Conservation (phyloP, 2,888 invertebrate genomes). For the Azorinus chamasolen region DNA sequence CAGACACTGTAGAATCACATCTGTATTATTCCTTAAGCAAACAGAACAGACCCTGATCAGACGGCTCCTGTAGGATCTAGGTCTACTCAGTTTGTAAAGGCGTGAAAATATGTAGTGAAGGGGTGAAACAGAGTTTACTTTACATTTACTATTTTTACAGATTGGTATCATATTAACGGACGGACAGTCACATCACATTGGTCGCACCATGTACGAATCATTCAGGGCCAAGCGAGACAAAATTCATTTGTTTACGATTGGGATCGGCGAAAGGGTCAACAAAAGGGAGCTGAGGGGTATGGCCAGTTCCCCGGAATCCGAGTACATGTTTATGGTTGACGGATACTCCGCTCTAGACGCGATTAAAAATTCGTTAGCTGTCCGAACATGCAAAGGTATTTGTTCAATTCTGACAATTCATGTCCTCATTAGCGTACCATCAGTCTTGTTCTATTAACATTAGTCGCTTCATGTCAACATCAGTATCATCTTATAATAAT, state of each 20-base stretch:
- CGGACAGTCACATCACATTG: constrained; percentile 73
- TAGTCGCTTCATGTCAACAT: no score
- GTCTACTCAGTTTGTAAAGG: no score
- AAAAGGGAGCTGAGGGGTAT: constrained; percentile 74
- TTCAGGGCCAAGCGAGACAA: constrained; percentile 68
- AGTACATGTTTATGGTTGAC: constrained; percentile 74
- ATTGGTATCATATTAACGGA: constrained; percentile 80
- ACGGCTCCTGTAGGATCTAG: no score
- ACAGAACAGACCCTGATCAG: no score
- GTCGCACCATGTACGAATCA: constrained; percentile 72
- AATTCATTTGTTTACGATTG: constrained; percentile 78
- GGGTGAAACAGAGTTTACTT: no score
- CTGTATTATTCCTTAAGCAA: no score
- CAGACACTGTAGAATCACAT: no score
- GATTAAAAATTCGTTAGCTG: constrained; percentile 74
- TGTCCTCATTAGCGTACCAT: neutral
- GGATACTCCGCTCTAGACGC: constrained; percentile 74
- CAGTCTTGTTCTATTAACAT: no score
- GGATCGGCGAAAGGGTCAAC: constrained; percentile 75
- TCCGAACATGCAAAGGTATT: constrained; percentile 75
- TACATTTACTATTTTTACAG: constrained; percentile 24
- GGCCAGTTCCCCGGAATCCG: constrained; percentile 68
- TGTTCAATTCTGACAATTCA: no score
- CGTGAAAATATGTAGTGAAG: no score
- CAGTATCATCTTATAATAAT: no score